Base-by-base conservation (phyloP, 2,113 vertebrate genomes). In the Montifringilla adamsi region DNA sequence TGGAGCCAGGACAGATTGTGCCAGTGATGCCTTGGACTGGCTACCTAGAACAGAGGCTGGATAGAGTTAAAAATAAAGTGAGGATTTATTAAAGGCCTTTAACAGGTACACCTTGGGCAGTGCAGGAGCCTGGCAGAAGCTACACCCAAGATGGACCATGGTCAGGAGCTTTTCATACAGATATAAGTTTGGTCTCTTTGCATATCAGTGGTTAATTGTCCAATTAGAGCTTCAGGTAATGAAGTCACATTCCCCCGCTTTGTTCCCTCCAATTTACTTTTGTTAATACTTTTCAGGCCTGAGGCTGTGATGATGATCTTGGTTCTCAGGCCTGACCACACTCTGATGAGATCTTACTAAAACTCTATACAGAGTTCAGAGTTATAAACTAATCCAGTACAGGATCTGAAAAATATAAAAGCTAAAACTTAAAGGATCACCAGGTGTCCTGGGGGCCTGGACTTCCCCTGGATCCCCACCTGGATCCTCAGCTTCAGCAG, bases 401-500 rank as follows among this genome's bases (percentile, higher is more conserved):
- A 64, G 24, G 31, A 23, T 11, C 31, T 78, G 47, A 53, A 78
- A 53, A 64, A 64, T 14, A 22, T 0, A 43, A 35, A 52, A 53
- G 8, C 14, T 23, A 64, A 28, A 78, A 28, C 31, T 43, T 28
- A 6, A 52, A 4, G 37, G 10, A 64, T n/a, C 30, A 21, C 31
- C 37, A 44, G 24, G 4, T 24, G 26, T 43, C 43, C 49, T 35
- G 20, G 27, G 33, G 20, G 28, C 31, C 27, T 15, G 55, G 21
- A 27, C 4, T 7, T 17, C 1, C 5, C 24, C n/a, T 0, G 3
- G 23, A 50, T 9, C 10, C 24, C 21, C 2, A 1, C 27, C 7
- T n/a, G 28, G 17, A 24, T 81, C n/a, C 59, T 39, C 47, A 78
- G 23, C 23, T 2, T 1, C 73, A 78, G 56, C 41, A n/a, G 75